Evolutionary conservation across 2,888 invertebrate genomes (phyloP).

Genomic region (Conistra vaccinii): DNA sequence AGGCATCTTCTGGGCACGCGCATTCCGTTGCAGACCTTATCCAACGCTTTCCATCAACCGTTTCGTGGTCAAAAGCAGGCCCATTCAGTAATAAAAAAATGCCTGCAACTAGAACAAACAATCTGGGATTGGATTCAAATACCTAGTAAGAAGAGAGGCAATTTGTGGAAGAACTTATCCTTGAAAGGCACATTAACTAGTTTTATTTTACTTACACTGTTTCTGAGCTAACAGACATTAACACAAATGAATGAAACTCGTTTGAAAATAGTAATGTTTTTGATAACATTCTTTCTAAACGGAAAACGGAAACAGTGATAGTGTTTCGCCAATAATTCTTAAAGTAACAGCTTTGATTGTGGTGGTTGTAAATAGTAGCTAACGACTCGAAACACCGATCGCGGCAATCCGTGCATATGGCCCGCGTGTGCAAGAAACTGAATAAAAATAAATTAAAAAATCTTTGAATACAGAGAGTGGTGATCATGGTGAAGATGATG

Average conservation of each 20-base stretch:
- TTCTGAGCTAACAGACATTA: not conserved
- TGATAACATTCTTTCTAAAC: not conserved
- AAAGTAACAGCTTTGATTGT: not conserved
- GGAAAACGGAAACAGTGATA: not conserved
- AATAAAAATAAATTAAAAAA: too few species aligned
- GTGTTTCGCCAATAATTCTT: not conserved
- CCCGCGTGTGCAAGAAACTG: not conserved
- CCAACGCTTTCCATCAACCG: not conserved
- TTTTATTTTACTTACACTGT: not conserved
- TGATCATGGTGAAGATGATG: not conserved
- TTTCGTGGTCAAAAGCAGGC: not conserved
- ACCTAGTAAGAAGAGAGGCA: not conserved
- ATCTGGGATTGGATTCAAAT: not conserved
- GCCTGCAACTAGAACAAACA: not conserved
- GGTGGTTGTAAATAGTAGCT: conserved; percentile 8
- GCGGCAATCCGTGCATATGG: not conserved
- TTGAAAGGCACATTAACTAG: not conserved
- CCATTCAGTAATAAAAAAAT: not conserved
- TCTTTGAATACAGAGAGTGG: too few species aligned
- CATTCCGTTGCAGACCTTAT: too few species aligned
- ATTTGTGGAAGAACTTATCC: not conserved
- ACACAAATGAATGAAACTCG: not conserved
- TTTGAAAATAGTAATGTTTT: conserved; percentile 9
- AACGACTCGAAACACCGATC: too few species aligned
- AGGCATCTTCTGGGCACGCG: too few species aligned